Conservation (phyloP, 2,113 vertebrate species). For the Ellobius talpinus region DNA sequence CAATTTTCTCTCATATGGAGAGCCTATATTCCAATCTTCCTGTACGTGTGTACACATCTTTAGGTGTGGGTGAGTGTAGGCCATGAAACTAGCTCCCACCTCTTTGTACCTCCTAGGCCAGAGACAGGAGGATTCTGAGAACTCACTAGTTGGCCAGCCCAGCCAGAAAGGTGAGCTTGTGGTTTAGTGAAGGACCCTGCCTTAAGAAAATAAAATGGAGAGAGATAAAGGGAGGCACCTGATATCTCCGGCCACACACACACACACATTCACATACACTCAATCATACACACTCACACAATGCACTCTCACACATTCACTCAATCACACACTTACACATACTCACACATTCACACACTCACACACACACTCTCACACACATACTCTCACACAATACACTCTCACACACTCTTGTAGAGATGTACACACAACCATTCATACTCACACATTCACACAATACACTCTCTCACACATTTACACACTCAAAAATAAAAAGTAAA, state of each 20-base stretch:
- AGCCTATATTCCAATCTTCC: neutral
- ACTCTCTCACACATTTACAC: too few species aligned
- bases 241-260: neutral
- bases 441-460: too few species aligned
- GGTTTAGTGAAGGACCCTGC: neutral
- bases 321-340: neutral
- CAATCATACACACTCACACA: neutral
- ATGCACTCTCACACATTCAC: too few species aligned
- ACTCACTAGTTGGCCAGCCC: neutral
- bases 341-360: too few species aligned
- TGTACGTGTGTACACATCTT: neutral
- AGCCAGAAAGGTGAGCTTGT: neutral
- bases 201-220: neutral
- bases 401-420: neutral
- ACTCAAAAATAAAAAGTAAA: neutral
- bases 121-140: neutral
- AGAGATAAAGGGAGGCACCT: neutral
- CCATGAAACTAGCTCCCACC: neutral
- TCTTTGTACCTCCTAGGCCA: too few species aligned
- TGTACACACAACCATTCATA: too few species aligned
- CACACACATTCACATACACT: too few species aligned
- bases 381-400: neutral
- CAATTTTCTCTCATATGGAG: neutral
- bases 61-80: neutral
- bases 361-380: neutral